Conservation (phyloP, 2,888 invertebrate species). For the Philhelius pedissequus region DNA sequence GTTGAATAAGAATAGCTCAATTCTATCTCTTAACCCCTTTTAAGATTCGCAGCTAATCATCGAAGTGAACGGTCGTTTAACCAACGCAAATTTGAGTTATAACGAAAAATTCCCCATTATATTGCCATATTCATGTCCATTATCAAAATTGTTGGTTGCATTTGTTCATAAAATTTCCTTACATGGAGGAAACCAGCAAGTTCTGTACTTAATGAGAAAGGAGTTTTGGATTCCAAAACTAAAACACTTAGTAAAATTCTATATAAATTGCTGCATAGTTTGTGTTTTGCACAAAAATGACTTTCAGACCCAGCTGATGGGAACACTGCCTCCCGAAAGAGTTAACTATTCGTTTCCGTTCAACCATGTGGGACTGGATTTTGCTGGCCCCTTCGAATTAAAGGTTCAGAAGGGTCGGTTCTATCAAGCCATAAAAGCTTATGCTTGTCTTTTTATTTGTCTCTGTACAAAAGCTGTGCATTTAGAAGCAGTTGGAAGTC, state of each 20-base stretch:
- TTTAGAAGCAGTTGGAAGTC: constrained; percentile 36
- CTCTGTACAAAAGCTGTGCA: too few species aligned
- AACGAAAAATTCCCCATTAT: not conserved
- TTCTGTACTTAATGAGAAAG: constrained; percentile 6
- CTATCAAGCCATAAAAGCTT: constrained; percentile 25
- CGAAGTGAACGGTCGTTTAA: not conserved
- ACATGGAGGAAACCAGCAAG: constrained; percentile 1
- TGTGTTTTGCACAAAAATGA: constrained; percentile 32
- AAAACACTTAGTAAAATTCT: constrained; percentile 4
- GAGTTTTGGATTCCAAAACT: constrained; percentile 32
- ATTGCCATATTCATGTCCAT: not conserved
- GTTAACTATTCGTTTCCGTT: constrained; percentile 34
- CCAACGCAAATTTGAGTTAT: not conserved
- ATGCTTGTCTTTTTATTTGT: constrained; percentile 44
- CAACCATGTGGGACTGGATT: constrained; percentile 43
- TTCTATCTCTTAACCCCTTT: not conserved
- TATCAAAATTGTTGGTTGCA: not conserved
- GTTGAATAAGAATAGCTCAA: not conserved
- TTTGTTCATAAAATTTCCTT: not conserved
- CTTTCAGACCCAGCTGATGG: constrained; percentile 34
- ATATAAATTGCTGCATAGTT: constrained; percentile 2
- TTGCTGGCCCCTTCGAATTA: constrained; percentile 46
- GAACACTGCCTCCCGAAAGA: constrained; percentile 42
- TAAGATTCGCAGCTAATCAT: not conserved
- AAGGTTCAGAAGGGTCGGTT: constrained; percentile 14